phyloP scores from a whole-genome alignment of 2,797 vertebrate species.

The Eulemur coronatus region DNA sequence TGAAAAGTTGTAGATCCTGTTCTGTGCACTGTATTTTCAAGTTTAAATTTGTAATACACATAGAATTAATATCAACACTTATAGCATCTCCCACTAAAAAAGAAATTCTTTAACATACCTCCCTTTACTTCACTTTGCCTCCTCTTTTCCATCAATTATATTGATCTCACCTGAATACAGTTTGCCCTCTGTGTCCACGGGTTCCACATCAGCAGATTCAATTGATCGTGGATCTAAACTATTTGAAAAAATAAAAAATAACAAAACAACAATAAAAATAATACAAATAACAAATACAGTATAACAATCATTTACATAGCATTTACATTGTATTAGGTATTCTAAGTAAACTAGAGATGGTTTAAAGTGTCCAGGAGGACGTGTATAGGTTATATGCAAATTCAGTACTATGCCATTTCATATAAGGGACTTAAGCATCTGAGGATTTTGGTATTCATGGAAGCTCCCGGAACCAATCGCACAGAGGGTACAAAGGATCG shows the following conservation, averaged over 20 bases:
- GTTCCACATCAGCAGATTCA: background rate
- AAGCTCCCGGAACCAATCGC: background rate
- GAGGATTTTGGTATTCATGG: background rate
- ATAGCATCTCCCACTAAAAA: background rate
- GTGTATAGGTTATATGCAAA: background rate
- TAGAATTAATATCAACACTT: background rate
- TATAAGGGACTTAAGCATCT: background rate
- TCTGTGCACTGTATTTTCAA: background rate
- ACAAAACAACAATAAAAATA: background rate
- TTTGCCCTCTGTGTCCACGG: background rate
- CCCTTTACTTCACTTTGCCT: background rate
- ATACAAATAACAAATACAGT: background rate
- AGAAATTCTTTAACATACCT: background rate
- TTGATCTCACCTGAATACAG: background rate
- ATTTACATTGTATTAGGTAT: background rate
- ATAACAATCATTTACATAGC: background rate
- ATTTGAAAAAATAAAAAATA: background rate
- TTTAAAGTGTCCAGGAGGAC: background rate
- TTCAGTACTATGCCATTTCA: background rate
- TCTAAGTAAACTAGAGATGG: background rate
- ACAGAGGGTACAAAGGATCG: background rate
- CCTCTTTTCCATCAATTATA: background rate
- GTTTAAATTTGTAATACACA: background rate
- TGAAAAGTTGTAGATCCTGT: background rate
- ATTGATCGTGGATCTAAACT: background rate